A percentile compares a stretch with the other conserved stretches of the same genome.
Conservation (phyloP, 2,113 vertebrate species). For the Varanus salvator region DNA sequence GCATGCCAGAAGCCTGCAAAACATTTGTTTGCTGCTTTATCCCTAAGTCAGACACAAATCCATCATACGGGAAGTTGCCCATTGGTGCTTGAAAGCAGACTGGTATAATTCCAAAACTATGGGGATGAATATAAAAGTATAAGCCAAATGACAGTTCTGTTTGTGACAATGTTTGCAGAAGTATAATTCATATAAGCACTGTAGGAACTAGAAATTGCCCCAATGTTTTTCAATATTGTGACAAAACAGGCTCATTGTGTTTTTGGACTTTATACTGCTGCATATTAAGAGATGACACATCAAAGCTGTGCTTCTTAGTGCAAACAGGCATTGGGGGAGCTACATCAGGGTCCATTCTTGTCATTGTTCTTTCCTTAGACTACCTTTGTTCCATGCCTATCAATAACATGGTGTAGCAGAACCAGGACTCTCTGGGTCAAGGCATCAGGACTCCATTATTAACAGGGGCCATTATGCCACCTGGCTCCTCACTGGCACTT, state of each 20-base stretch:
- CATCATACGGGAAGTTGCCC: not conserved
- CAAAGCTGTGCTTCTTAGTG: constrained; percentile 20
- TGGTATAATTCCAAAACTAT: not conserved
- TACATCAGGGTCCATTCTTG: constrained; percentile 37
- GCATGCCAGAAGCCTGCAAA: not conserved
- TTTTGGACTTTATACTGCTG: constrained; percentile 11
- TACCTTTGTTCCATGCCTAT: constrained; percentile 16
- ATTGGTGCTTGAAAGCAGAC: not conserved
- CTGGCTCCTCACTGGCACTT: no score
- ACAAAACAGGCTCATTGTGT: not conserved
- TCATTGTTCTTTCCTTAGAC: not conserved
- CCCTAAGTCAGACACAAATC: not conserved
- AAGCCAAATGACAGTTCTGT: rapidly evolving
- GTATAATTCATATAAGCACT: not conserved
- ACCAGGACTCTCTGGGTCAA: no score
- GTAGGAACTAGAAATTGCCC: rapidly evolving
- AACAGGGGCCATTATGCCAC: no score
- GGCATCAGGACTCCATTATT: no score
- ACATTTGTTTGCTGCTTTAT: not conserved
- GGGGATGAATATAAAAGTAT: not conserved
- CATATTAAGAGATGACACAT: constrained; percentile 12
- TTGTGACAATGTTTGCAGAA: not conserved
- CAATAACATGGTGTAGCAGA: not conserved
- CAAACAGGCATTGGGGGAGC: constrained; percentile 33
- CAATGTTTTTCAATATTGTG: not conserved